phyloP scores from a whole-genome alignment of 53 echinoderm and acorn worm genomes.

The Holothuria leucospilota region DNA sequence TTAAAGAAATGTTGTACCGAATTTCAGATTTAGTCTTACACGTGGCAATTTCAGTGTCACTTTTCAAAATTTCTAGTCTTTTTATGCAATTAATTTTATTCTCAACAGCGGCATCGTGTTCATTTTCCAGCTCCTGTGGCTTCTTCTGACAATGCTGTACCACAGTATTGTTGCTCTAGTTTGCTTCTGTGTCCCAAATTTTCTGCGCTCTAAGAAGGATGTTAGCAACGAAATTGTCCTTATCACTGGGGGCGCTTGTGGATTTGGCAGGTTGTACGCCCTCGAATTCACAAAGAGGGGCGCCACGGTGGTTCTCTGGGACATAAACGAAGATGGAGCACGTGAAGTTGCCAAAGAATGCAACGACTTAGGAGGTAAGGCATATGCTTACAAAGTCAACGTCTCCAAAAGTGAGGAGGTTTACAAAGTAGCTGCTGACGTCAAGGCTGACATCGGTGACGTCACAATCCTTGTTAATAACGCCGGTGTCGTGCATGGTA shows the following conservation, averaged over 20 bases:
- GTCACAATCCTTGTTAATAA: slow-evolving; percentile 86
- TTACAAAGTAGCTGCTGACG: slow-evolving; percentile 69
- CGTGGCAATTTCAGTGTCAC: no score
- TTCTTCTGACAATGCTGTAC: slow-evolving; percentile 9
- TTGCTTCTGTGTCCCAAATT: slow-evolving; percentile 57
- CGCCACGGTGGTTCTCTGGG: slow-evolving; percentile 76
- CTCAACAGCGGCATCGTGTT: not conserved
- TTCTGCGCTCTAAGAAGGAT: slow-evolving; percentile 65
- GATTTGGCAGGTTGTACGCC: slow-evolving; percentile 79
- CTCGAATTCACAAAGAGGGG: slow-evolving; percentile 69
- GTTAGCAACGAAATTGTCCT: slow-evolving; percentile 83
- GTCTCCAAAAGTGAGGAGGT: slow-evolving; percentile 74
- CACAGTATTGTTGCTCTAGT: slow-evolving; percentile 55
- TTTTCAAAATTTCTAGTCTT: no score
- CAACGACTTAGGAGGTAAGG: slow-evolving; percentile 75
- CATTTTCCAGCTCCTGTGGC: slow-evolving; percentile 35
- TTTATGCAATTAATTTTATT: no score
- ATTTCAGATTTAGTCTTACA: no score
- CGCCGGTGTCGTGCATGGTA: slow-evolving; percentile 78
- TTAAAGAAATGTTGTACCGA: no score
- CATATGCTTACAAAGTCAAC: slow-evolving; percentile 74
- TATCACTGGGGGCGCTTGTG: slow-evolving; percentile 77
- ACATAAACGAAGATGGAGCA: slow-evolving; percentile 63
- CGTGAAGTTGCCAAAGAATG: slow-evolving; percentile 66
- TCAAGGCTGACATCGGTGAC: slow-evolving; percentile 75